Evolutionary conservation across 2,113 vertebrate genomes (phyloP).

Genomic region (Pygoscelis antarcticus): DNA sequence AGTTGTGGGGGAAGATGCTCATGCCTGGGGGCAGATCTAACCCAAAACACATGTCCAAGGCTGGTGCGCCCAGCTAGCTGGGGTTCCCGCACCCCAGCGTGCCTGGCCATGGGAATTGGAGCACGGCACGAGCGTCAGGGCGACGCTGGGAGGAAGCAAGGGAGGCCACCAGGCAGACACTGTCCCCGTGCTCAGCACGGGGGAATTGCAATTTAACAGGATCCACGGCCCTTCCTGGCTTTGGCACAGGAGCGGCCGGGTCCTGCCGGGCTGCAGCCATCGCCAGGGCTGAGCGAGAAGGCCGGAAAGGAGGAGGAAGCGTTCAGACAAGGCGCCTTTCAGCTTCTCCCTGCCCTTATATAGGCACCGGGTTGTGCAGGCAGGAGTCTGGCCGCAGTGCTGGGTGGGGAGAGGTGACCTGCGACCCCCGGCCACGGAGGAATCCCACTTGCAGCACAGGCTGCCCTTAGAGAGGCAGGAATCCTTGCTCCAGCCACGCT

Average conservation of each 20-base stretch:
- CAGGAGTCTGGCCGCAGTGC: not conserved
- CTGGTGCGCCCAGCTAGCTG: too few relatives aligned
- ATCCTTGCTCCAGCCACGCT: not conserved
- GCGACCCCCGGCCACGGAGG: not conserved
- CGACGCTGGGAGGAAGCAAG: not conserved
- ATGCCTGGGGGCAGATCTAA: not conserved
- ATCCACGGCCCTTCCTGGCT: not conserved
- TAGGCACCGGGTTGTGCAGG: not conserved
- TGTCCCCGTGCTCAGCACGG: rapidly evolving
- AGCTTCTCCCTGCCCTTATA: conserved; percentile 13
- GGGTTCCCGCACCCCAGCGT: not conserved
- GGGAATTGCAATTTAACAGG: not conserved
- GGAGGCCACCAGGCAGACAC: not conserved
- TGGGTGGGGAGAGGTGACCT: not conserved
- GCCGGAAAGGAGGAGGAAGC: not conserved
- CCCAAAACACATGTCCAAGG: not conserved
- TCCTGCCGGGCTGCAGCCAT: not conserved
- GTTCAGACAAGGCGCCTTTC: not conserved
- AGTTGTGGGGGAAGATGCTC: not conserved
- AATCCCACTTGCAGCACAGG: not conserved
- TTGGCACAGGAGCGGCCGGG: not conserved
- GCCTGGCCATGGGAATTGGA: rapidly evolving
- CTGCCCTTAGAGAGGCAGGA: not conserved
- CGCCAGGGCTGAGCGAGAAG: not conserved
- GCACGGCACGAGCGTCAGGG: rapidly evolving